A percentile compares a stretch with the other conserved stretches of the same genome.
phyloP scores from a whole-genome alignment of 2,888 invertebrate species.

The Epicampocera succincta region DNA sequence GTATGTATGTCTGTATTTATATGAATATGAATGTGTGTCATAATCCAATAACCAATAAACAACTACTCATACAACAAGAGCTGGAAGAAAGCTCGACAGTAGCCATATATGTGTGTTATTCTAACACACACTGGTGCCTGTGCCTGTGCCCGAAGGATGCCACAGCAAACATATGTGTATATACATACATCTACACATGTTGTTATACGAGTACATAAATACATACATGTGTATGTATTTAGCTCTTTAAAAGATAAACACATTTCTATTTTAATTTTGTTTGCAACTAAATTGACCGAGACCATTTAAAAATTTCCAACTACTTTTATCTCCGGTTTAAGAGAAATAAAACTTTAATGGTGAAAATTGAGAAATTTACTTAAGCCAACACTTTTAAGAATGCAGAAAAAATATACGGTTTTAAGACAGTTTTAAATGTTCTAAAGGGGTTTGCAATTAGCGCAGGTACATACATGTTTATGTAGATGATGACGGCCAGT shows the following conservation, averaged over 20 bases:
- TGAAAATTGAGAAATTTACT: no score
- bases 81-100: conserved; percentile 4
- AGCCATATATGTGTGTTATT: neutral
- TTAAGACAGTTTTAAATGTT: no score
- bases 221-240: conserved; percentile 9
- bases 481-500: no score
- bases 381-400: no score
- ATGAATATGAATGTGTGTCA: conserved; percentile 10
- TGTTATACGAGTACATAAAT: neutral
- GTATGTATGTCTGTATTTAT: no score
- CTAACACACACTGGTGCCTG: neutral
- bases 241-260: conserved; percentile 38
- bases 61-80: conserved; percentile 3
- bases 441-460: no score
- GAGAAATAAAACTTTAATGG: conserved; percentile 6
- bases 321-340: neutral
- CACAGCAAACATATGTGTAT: neutral
- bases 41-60: conserved; percentile 45
- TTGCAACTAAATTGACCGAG: conserved; percentile 79
- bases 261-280: conserved; percentile 51
- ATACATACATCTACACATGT: neutral
- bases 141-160: neutral
- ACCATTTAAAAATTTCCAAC: conserved; percentile 73
- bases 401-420: no score
- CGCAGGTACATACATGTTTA: no score